phyloP scores from a whole-genome alignment of 2,113 vertebrate species.

The Lophius piscatorius region DNA sequence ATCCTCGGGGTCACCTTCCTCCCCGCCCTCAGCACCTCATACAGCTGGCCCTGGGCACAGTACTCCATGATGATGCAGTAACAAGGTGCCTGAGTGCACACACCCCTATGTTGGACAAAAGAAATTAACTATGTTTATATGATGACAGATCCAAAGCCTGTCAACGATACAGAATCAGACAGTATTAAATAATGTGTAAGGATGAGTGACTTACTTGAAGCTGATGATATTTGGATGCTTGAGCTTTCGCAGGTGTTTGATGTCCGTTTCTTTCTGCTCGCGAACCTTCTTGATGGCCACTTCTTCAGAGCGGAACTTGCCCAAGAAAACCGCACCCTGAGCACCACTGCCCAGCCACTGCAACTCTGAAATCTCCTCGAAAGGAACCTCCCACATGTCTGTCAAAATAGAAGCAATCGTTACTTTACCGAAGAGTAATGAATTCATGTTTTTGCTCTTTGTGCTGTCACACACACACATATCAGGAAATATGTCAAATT shows the following conservation, averaged over 20 bases:
- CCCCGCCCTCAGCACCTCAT: constrained; percentile 93
- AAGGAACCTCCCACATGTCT: constrained; percentile 98
- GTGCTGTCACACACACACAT: neutral
- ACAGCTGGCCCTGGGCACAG: constrained; percentile 96
- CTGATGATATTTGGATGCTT: constrained; percentile 99
- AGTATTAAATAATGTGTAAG: neutral
- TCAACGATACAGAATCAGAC: neutral
- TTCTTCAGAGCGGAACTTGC: constrained; percentile 93
- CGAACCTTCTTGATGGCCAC: constrained; percentile 99
- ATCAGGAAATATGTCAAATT: too few relatives aligned
- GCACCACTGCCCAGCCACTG: constrained; percentile 98
- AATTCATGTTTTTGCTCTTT: too few relatives aligned
- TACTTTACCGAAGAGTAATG: too few relatives aligned
- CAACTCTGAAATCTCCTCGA: constrained; percentile 97
- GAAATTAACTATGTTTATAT: constrained; percentile 5
- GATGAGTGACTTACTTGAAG: constrained; percentile 88
- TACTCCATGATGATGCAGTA: constrained; percentile 99
- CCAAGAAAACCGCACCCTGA: constrained; percentile 95
- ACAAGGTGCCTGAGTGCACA: constrained; percentile 96
- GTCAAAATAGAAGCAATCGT: constrained; percentile 23
- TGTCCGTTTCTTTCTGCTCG: constrained; percentile 98
- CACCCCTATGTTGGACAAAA: constrained; percentile 82
- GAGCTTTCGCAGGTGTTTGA: constrained; percentile 95
- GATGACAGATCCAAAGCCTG: neutral
- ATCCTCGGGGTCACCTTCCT: constrained; percentile 91